Evolutionary conservation across 2,113 vertebrate species (phyloP).

Genomic region (Callaeas wilsoni): DNA sequence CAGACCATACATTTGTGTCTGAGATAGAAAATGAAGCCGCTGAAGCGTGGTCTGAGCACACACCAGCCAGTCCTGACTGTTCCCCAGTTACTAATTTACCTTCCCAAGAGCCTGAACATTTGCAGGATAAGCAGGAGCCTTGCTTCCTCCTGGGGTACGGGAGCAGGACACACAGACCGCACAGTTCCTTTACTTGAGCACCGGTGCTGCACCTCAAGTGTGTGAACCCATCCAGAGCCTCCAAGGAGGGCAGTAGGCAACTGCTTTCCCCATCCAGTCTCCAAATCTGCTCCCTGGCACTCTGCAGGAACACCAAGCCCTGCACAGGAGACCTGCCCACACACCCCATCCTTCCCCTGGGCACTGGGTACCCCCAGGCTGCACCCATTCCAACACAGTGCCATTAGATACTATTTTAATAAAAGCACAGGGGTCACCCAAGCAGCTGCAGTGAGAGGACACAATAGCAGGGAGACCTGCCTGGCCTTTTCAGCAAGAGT

Average conservation of each 20-base stretch:
- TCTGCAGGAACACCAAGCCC: neutral
- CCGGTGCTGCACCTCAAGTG: rapidly evolving
- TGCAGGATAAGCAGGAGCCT: neutral
- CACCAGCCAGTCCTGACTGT: neutral
- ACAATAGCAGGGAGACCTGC: neutral
- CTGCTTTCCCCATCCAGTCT: neutral
- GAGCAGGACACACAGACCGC: neutral
- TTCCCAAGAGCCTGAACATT: neutral
- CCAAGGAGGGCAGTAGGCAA: neutral
- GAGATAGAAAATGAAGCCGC: rapidly evolving
- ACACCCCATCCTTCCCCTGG: neutral
- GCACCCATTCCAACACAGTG: neutral
- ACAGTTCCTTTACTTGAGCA: neutral
- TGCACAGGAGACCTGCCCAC: neutral
- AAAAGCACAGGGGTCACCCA: neutral
- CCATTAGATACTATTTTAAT: neutral
- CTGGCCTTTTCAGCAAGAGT: neutral
- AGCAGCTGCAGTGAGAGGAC: conserved; percentile 40
- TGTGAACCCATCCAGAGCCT: neutral
- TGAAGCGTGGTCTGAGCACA: rapidly evolving
- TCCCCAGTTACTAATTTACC: neutral
- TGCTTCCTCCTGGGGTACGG: neutral
- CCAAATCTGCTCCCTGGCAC: neutral
- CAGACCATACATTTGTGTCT: neutral
- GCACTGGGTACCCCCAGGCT: neutral